Base-by-base conservation (phyloP, 2,113 vertebrate species). In the Datnioides undecimradiatus region DNA sequence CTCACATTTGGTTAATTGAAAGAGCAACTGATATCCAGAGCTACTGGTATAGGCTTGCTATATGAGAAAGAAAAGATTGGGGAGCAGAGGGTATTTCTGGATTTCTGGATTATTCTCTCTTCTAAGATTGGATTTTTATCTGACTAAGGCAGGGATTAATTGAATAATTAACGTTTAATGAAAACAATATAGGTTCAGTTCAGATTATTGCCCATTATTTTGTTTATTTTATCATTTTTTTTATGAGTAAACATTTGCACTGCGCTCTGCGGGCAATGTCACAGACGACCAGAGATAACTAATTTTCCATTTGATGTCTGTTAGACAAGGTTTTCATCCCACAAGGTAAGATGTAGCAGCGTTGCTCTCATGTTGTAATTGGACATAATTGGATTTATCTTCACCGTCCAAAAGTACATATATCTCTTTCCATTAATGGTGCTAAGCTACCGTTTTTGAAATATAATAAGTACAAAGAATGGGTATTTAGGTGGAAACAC, bases 1-100 rank as follows among this genome's bases (percentile, higher is more conserved):
- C 80, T 83, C 67, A 85, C 81, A 65, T 81, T 34, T 45, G 75
- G 86, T 85, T 88, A 86, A 91, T 92, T 88, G 89, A 62, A 73
- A 71, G 67, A 86, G 71, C 68, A 73, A 67, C 51, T 80, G 71
- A 70, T 80, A 88, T 55, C 54, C 33, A 57, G 43, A 51, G 51
- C 21, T 58, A 33, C 19, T 11, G 8, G 7, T 58, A 25, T 36
- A 16, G 16, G 34, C 31, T 49, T 52, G 29, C 25, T 29, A 27
- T 62, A 38, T 45, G 31, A 68, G 27, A 6, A 34, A 21, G n/a
- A 48, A 40, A 27, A 48, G 36, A 36, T 11, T 8, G 10, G 10
- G 8, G 45, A 63, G 12, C 36, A 21, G 10, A 52, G 10, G 57
- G 19, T 3, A 38, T 62, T 49, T 69, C 31, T 69, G 11, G 9